phyloP scores from a whole-genome alignment of 2,888 invertebrate genomes.

The Augochlorella aurata region DNA sequence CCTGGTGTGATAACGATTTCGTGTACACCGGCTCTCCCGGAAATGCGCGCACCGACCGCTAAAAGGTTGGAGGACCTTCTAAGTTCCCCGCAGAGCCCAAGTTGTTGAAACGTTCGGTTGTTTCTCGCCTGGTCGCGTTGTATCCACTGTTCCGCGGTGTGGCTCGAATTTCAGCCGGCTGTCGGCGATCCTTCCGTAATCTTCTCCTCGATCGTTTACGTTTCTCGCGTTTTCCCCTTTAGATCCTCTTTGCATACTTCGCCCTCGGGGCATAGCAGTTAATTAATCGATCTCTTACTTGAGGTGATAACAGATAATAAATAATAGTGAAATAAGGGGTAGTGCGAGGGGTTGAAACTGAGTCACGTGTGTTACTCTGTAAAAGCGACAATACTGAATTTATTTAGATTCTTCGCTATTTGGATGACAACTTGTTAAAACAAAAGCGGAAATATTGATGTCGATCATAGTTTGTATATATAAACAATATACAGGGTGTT shows the following conservation, averaged over 20 bases:
- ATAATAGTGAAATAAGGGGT: no score
- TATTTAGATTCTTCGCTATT: no score
- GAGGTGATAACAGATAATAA: no score
- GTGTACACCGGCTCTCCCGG: constrained; percentile 17
- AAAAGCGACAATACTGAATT: no score
- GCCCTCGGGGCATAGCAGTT: neutral
- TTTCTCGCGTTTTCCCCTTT: neutral
- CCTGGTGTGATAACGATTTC: constrained; percentile 50
- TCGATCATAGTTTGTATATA: no score
- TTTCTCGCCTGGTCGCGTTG: constrained; percentile 13
- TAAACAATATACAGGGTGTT: no score
- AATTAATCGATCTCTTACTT: neutral
- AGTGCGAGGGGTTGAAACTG: no score
- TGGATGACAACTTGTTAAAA: no score
- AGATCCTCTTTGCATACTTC: neutral
- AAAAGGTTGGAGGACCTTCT: constrained; percentile 22
- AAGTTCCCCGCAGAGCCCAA: constrained; percentile 1
- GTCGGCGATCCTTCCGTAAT: neutral
- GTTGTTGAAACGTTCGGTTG: constrained; percentile 25
- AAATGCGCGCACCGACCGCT: constrained; percentile 29
- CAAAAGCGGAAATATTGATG: no score
- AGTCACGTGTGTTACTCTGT: no score
- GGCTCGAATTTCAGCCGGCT: constrained; percentile 16
- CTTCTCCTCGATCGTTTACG: neutral
- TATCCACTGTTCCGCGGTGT: constrained; percentile 25